A percentile compares a stretch with the other conserved stretches of the same genome.
phyloP scores from a whole-genome alignment of 1,140 invertebrate genomes.

The Neuroterus valhalla region DNA sequence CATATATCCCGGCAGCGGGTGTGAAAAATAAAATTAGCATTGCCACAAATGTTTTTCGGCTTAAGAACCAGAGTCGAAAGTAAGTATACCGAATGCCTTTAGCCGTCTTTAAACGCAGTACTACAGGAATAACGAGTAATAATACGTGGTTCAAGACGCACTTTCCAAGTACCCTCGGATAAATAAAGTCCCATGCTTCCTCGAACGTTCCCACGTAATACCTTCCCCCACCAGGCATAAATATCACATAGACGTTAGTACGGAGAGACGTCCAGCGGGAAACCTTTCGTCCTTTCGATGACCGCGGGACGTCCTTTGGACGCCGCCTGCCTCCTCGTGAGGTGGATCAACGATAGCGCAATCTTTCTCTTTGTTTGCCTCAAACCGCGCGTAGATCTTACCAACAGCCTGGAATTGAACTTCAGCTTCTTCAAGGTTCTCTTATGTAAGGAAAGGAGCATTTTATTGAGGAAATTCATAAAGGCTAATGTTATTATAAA shows the following conservation, averaged over 20 bases:
- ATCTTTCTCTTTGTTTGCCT: constrained; percentile 15
- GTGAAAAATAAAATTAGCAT: constrained; percentile 71
- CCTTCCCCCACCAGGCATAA: background rate
- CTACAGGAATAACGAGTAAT: constrained; percentile 23
- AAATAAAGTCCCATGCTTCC: constrained; percentile 20
- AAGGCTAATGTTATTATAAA: no score
- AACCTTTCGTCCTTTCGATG: constrained; percentile 33
- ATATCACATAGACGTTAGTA: background rate
- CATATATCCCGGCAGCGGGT: constrained; percentile 60
- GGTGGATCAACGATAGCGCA: constrained; percentile 38
- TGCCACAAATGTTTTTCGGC: constrained; percentile 61
- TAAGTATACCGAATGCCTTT: constrained; percentile 3
- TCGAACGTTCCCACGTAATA: constrained; percentile 28
- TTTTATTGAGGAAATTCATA: no score
- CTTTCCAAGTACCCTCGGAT: constrained; percentile 1
- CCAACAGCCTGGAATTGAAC: background rate
- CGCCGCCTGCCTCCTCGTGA: constrained; percentile 9
- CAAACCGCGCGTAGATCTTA: constrained; percentile 33
- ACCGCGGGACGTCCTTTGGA: constrained; percentile 33
- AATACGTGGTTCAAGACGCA: constrained; percentile 15
- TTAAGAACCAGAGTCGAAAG: constrained; percentile 43
- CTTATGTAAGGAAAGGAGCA: no score
- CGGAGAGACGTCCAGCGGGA: constrained; percentile 20
- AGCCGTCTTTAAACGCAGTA: constrained; percentile 8
- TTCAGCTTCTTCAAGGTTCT: no score